These are phyloP conservation scores for Drosophila nebulosa DNA, from an alignment of 1,140 invertebrate genomes.

Conservation along the genomic window DNA sequence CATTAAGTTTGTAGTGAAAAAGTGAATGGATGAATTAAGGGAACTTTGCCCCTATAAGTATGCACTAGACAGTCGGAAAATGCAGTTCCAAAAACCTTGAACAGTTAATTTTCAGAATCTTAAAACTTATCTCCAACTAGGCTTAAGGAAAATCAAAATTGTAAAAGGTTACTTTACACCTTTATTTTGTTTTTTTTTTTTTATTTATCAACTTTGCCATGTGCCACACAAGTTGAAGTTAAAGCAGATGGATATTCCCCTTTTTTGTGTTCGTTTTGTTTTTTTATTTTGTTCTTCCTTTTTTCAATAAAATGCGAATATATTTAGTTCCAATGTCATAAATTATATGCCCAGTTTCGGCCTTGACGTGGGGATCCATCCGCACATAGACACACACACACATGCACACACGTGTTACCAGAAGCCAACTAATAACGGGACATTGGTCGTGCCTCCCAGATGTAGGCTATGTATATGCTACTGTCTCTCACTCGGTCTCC, in stretches of 20 bases:
- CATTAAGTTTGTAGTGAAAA: conserved; percentile 22
- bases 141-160: no score
- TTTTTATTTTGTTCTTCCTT: conserved; percentile 13
- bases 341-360: conserved; percentile 69
- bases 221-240: neutral
- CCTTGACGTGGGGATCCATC: conserved; percentile 34
- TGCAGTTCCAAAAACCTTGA: no score
- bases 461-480: conserved; percentile 52
- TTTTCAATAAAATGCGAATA: conserved; percentile 57
- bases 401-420: conserved; percentile 50
- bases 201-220: neutral
- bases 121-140: no score
- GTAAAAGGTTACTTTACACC: neutral
- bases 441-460: conserved; percentile 59
- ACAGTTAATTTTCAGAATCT: no score
- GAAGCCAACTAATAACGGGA: conserved; percentile 65
- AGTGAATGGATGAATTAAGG: no score
- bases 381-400: conserved; percentile 2
- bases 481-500: conserved; percentile 45
- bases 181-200: neutral
- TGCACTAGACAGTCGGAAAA: no score
- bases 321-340: conserved; percentile 64
- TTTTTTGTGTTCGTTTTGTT: neutral
- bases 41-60: no score
- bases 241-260: conserved; percentile 3